Evolutionary conservation across 2,113 vertebrate species (phyloP).

Genomic region (Hypocryptadius cinnamomeus): DNA sequence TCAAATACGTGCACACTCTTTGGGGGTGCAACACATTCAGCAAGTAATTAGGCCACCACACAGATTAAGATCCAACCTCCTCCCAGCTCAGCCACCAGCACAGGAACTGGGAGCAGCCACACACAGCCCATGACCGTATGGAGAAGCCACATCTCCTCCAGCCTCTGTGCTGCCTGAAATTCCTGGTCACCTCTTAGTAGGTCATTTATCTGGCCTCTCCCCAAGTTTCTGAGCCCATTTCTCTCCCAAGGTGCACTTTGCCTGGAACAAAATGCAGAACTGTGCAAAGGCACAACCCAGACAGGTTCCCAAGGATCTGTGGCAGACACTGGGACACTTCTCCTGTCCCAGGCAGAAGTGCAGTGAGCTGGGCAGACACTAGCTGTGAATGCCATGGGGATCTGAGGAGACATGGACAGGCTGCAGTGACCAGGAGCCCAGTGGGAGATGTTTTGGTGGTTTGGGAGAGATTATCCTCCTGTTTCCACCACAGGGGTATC

Average conservation of each 20-base stretch:
- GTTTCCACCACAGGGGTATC: not conserved
- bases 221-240: not conserved
- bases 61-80: not conserved
- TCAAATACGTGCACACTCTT: not conserved
- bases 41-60: not conserved
- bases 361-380: not conserved
- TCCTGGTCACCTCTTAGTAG: not conserved
- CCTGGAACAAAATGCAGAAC: not conserved
- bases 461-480: not conserved
- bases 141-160: not conserved
- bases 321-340: not conserved
- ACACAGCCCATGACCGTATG: fast-evolving
- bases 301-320: not conserved
- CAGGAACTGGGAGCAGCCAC: not conserved
- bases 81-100: not conserved
- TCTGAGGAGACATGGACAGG: not conserved
- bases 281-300: not conserved
- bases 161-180: not conserved
- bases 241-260: not conserved
- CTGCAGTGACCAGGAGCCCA: not conserved
- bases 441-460: not conserved
- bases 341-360: not conserved
- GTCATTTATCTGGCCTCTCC: not conserved
- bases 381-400: not conserved
- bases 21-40: not conserved